phyloP scores from a whole-genome alignment of 1,140 invertebrate genomes.

The Metaphire vulgaris region DNA sequence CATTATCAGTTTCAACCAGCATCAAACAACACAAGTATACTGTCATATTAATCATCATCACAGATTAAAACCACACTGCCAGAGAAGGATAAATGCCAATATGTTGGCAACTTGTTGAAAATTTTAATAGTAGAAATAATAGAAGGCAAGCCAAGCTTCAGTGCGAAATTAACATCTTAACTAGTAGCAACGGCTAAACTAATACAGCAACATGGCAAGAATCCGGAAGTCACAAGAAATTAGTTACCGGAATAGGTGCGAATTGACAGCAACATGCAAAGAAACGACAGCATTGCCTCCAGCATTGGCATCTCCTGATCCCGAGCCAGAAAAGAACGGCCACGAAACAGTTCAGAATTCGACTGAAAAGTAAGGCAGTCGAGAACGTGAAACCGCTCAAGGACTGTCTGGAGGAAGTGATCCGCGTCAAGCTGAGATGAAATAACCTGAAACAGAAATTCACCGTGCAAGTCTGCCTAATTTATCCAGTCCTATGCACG shows the following conservation, averaged over 20 bases:
- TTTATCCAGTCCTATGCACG: background rate
- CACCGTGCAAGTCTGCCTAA: background rate
- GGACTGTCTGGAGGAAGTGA: constrained; percentile 74
- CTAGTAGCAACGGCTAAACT: too few species aligned
- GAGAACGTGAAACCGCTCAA: constrained; percentile 59
- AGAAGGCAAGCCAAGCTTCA: too few species aligned
- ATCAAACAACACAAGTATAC: too few species aligned
- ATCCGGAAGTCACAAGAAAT: too few species aligned
- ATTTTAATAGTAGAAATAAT: too few species aligned
- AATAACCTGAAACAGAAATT: constrained; percentile 60
- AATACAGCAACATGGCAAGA: too few species aligned
- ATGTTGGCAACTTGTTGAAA: too few species aligned
- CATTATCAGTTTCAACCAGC: too few species aligned
- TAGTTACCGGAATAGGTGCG: constrained; percentile 64
- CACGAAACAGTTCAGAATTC: constrained; percentile 41
- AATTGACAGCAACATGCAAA: constrained; percentile 81
- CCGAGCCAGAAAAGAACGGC: constrained; percentile 10
- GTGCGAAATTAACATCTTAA: too few species aligned
- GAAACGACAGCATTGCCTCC: constrained; percentile 81
- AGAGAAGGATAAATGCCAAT: too few species aligned
- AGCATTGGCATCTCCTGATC: constrained; percentile 70
- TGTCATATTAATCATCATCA: too few species aligned
- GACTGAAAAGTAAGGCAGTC: constrained; percentile 77
- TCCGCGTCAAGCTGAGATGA: constrained; percentile 78
- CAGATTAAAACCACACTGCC: too few species aligned